These are phyloP conservation scores for Hemistola chrysoprasaria DNA, from an alignment of 2,888 invertebrate genomes.

Conservation along the genomic window DNA sequence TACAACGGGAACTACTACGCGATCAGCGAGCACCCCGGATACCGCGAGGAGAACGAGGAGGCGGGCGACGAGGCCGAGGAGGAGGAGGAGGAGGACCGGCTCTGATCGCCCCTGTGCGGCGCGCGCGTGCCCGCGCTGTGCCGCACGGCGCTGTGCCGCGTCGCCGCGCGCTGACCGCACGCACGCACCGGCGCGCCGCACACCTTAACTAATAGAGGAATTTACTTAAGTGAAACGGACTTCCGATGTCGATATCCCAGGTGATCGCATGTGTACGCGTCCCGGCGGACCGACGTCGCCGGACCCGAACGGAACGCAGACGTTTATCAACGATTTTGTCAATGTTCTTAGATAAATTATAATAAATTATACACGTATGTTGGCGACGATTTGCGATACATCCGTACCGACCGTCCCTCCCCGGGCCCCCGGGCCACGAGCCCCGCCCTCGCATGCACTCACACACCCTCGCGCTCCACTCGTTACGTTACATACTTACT, in stretches of 20 bases:
- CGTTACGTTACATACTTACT: too few relatives aligned
- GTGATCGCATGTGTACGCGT: slow-evolving; percentile 54
- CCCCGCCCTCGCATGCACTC: not conserved
- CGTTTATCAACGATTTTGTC: slow-evolving; percentile 61
- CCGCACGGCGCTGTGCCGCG: slow-evolving; percentile 39
- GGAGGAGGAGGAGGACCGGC: slow-evolving; percentile 89
- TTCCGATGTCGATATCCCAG: slow-evolving; percentile 76
- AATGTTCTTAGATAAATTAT: slow-evolving; percentile 62
- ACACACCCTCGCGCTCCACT: too few relatives aligned
- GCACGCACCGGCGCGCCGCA: slow-evolving; percentile 14
- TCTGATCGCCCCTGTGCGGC: slow-evolving; percentile 83
- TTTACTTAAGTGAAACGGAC: slow-evolving; percentile 77
- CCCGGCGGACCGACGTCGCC: slow-evolving; percentile 40
- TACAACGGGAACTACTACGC: slow-evolving; percentile 98
- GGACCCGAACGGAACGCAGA: slow-evolving; percentile 49
- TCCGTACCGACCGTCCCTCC: slow-evolving; percentile 5
- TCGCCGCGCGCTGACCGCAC: slow-evolving; percentile 17
- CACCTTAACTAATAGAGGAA: slow-evolving; percentile 60
- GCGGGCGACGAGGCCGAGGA: slow-evolving; percentile 92
- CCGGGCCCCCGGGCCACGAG: not conserved
- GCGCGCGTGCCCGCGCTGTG: slow-evolving; percentile 73
- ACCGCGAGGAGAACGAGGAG: slow-evolving; percentile 94
- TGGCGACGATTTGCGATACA: slow-evolving; percentile 25
- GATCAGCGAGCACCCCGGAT: slow-evolving; percentile 96
- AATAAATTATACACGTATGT: slow-evolving; percentile 55